These are phyloP conservation scores for Okamejei kenojei DNA, from an alignment of 2,797 vertebrate species.

Conservation along the genomic window DNA sequence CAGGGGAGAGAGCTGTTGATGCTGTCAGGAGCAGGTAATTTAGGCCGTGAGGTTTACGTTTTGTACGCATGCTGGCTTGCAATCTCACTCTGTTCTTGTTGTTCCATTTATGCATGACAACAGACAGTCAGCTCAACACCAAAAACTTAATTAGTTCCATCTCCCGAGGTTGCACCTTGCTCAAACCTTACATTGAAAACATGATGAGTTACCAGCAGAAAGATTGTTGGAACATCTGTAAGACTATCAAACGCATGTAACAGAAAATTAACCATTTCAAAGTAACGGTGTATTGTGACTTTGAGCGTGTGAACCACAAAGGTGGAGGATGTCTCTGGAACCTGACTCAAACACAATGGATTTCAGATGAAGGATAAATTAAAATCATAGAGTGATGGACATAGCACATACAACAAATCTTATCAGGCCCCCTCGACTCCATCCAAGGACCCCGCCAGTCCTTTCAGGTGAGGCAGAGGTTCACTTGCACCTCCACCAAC, in stretches of 20 bases:
- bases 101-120: neutral
- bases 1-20: neutral
- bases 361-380: neutral
- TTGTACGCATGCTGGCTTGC: neutral
- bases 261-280: neutral
- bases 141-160: neutral
- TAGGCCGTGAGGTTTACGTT: neutral
- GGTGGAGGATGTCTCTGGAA: neutral
- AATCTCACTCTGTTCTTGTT: neutral
- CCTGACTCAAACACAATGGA: no score
- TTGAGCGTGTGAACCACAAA: neutral
- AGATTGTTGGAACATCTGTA: neutral
- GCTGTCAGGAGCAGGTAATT: neutral
- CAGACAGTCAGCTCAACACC: neutral
- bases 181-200: neutral
- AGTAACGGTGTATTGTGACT: neutral
- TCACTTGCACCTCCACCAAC: no score
- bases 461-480: no score
- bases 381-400: neutral
- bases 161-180: neutral
- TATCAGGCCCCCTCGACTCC: no score
- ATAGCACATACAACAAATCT: no score
- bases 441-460: no score
- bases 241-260: neutral
- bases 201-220: neutral